Base-by-base conservation (phyloP, 2,797 vertebrate species). In the Pelochelys cantorii region DNA sequence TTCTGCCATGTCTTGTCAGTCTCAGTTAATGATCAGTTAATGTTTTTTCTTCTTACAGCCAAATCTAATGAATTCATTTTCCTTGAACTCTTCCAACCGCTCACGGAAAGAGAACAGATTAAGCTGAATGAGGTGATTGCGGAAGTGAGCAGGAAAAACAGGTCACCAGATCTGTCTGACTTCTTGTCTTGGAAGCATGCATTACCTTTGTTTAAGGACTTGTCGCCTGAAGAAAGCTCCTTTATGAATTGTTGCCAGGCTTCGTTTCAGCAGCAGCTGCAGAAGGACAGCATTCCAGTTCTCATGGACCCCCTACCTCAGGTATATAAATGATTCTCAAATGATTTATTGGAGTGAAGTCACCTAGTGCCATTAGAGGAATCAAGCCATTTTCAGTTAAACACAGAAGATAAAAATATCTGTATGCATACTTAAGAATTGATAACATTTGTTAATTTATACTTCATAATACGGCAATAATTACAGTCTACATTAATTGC, bases 91-190 rank as follows among this genome's bases (percentile, higher is more conserved):
- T 97, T 80, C n/a, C 96, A 98, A 83, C 96, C 97, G 34, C 93
- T 99, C 87, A 95, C 97, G 77, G 98, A 98, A 94, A 92, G 97
- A 94, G 98, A 99, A 83, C 97, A 98, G 68, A 97, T 98, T 22
- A 96, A 98, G 7, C 92, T 99, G 92, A 98, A 98, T 85, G 98
- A 99, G 68, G 65, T 98, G 93, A 98, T 99, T 97, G 98, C 98
- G n/a, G 84, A 97, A 74, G 97, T 99, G 94, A 99, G 98, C 95
- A 98, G 97, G 78, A 97, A 96, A 79, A 97, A 94, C 93, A 96
- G 94, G 92, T 94, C 95, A 83, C 87, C 88, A 84, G 95, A 96
- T 83, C 97, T 98, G 60, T 86, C 89, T 31, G 97, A 98, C 22
- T 15, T 96, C 83, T 96, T 99, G 87, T 97, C 98, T 84, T 96